These are phyloP conservation scores for Babyrousa celebensis DNA, from an alignment of 2,797 vertebrate species.

Conservation along the genomic window DNA sequence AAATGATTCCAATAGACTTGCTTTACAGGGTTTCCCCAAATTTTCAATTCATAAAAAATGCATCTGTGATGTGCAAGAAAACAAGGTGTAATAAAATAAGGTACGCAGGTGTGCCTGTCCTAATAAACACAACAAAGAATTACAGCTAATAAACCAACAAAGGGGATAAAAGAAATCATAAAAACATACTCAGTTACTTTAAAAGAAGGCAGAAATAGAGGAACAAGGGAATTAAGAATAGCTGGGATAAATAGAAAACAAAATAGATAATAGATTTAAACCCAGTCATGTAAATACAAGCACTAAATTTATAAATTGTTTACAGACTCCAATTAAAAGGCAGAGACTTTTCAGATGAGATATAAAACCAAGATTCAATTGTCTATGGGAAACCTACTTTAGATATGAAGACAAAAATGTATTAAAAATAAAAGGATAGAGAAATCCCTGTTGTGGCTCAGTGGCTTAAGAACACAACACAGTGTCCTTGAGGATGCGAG, in stretches of 20 bases:
- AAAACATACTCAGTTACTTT: conserved; percentile 49
- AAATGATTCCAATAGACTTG: neutral
- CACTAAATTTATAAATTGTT: neutral
- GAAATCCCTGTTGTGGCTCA: no score
- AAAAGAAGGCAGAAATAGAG: neutral
- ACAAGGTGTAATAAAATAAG: neutral
- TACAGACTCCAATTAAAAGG: conserved; percentile 30
- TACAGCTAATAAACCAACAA: conserved; percentile 57
- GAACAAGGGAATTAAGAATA: conserved; percentile 51
- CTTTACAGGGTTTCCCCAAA: neutral
- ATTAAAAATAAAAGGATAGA: conserved; percentile 54
- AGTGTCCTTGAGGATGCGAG: no score
- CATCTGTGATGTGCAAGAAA: neutral
- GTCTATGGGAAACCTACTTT: neutral
- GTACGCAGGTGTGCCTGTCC: neutral
- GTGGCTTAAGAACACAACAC: no score
- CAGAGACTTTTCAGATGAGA: conserved; percentile 37
- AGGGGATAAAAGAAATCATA: conserved; percentile 51
- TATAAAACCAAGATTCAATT: conserved; percentile 7
- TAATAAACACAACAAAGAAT: conserved; percentile 13
- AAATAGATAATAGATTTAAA: conserved; percentile 48
- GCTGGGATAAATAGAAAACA: conserved; percentile 35
- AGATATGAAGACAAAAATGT: conserved; percentile 45
- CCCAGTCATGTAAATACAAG: conserved; percentile 27
- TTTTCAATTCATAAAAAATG: neutral